These are phyloP conservation scores for Drosophila kokeensis DNA, from an alignment of 2,888 invertebrate genomes.

Conservation along the genomic window DNA sequence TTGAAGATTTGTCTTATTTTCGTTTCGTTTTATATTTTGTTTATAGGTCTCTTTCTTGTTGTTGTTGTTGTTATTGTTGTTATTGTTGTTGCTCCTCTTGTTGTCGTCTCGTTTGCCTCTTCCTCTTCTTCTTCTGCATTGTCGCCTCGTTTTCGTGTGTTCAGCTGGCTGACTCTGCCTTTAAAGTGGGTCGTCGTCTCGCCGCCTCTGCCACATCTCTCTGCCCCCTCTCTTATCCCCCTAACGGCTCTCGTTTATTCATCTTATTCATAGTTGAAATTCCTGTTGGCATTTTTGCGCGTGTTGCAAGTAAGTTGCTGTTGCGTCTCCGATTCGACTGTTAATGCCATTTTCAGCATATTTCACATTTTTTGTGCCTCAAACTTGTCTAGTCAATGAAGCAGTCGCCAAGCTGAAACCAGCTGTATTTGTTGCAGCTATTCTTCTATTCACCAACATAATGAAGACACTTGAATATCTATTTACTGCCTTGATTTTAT, in stretches of 20 bases:
- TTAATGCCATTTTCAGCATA: slow-evolving; percentile 42
- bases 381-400: slow-evolving; percentile 2
- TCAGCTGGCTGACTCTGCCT: slow-evolving; percentile 25
- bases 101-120: slow-evolving; percentile 2
- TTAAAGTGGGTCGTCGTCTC: slow-evolving; percentile 44
- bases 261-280: slow-evolving; percentile 42
- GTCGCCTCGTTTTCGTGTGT: slow-evolving; percentile 31
- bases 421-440: not conserved
- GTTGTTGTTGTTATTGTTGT: slow-evolving; percentile 25
- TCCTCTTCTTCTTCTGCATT: slow-evolving; percentile 16
- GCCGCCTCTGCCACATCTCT: slow-evolving; percentile 22
- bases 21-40: slow-evolving; percentile 53
- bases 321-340: slow-evolving; percentile 4
- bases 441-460: not conserved
- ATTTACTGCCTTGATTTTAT: not conserved
- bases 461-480: not conserved
- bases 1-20: slow-evolving; percentile 79
- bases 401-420: not conserved
- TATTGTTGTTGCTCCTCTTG: slow-evolving; percentile 20
- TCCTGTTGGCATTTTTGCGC: slow-evolving; percentile 47
- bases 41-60: slow-evolving; percentile 51
- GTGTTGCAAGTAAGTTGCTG: slow-evolving; percentile 12
- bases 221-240: not conserved
- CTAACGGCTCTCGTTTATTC: not conserved
- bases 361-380: slow-evolving; percentile 13